Evolutionary conservation across 2,797 vertebrate genomes (phyloP).

Genomic region (Gobionotothen gibberifrons): DNA sequence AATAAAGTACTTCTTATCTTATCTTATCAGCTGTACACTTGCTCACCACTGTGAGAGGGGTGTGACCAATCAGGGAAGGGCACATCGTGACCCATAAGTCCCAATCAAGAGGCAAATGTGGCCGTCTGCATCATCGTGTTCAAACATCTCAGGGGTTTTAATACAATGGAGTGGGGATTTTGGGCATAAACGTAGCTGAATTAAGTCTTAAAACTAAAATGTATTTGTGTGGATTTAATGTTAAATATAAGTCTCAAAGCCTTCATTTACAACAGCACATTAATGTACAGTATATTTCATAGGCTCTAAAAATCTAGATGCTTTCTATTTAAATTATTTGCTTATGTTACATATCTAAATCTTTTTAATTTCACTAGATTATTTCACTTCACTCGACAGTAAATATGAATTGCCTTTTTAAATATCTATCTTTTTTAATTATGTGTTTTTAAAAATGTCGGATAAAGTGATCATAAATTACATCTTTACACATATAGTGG

Average conservation of each 20-base stretch:
- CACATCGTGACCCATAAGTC: no score
- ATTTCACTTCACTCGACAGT: no score
- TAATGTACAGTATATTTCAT: background rate
- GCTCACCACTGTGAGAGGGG: background rate
- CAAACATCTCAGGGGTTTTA: no score
- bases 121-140: no score
- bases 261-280: background rate
- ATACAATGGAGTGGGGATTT: no score
- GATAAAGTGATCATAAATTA: background rate
- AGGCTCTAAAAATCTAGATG: background rate
- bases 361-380: background rate
- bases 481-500: background rate
- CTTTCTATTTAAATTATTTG: background rate
- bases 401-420: background rate
- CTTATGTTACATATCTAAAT: no score
- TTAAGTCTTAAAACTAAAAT: no score
- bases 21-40: background rate
- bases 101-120: no score
- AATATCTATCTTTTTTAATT: background rate
- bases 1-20: no score
- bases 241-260: background rate
- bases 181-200: no score
- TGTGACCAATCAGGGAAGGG: no score
- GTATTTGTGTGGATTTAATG: background rate
- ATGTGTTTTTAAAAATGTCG: conserved; percentile 1